A percentile compares a stretch with the other conserved stretches of the same genome.
Conservation (phyloP, 2,888 invertebrate genomes). For the Aromia moschata region DNA sequence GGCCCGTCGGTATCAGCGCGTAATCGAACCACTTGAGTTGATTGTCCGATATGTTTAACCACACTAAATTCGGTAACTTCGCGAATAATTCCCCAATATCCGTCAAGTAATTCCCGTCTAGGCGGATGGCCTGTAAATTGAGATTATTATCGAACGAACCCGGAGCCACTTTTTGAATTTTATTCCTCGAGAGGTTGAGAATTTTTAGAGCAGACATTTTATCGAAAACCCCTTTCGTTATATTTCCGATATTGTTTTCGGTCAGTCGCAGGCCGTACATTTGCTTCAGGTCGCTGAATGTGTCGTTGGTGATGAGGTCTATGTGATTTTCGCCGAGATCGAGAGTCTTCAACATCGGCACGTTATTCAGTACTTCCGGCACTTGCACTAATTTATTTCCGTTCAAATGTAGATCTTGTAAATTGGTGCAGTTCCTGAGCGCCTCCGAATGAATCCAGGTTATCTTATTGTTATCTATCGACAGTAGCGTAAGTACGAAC, state of each 20-base stretch:
- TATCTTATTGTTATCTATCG: constrained; percentile 83
- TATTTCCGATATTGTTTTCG: constrained; percentile 84
- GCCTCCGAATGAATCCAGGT: constrained; percentile 78
- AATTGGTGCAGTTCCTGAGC: constrained; percentile 79
- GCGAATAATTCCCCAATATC: constrained; percentile 83
- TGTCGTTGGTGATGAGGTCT: constrained; percentile 78
- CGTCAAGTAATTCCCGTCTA: constrained; percentile 83
- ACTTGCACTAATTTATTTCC: constrained; percentile 81
- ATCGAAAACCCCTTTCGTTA: constrained; percentile 81
- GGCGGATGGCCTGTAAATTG: constrained; percentile 80
- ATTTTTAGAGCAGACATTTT: constrained; percentile 82
- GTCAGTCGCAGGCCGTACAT: constrained; percentile 84
- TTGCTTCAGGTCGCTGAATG: constrained; percentile 82
- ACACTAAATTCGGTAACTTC: constrained; percentile 82
- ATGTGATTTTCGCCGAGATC: constrained; percentile 89
- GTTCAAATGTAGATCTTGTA: constrained; percentile 85
- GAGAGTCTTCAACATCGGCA: constrained; percentile 80
- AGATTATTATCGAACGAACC: constrained; percentile 81
- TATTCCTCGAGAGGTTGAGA: constrained; percentile 84
- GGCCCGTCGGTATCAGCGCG: constrained; percentile 82
- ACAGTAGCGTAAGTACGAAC: constrained; percentile 78
- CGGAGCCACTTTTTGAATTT: constrained; percentile 80
- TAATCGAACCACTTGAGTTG: constrained; percentile 85
- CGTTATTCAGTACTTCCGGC: constrained; percentile 77
- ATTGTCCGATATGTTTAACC: constrained; percentile 89